Evolutionary conservation across 1,140 invertebrate species (phyloP).

Genomic region (Caenorhabditis inopinata): DNA sequence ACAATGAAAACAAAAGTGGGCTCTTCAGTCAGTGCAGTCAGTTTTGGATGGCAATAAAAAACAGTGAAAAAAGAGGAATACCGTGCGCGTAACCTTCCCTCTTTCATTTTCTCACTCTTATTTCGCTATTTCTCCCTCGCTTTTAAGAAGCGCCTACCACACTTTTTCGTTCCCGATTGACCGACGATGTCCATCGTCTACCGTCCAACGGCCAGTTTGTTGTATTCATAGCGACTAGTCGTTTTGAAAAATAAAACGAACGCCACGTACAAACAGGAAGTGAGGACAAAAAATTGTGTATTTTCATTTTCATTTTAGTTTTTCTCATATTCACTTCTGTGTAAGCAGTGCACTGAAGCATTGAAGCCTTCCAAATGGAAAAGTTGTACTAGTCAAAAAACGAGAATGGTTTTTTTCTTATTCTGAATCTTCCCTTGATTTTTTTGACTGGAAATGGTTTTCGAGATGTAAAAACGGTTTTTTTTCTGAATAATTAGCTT

Average conservation of each 20-base stretch:
- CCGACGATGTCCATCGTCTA: constrained; percentile 15
- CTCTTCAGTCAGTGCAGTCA: no score
- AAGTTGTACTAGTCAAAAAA: not conserved
- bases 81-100: not conserved
- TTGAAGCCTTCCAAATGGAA: no score
- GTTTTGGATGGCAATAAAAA: no score
- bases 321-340: not conserved
- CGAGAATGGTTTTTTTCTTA: not conserved
- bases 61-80: no score
- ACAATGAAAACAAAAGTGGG: no score
- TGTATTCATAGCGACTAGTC: constrained; percentile 22
- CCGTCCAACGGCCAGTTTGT: not conserved
- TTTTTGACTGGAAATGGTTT: no score
- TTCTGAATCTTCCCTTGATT: not conserved
- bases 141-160: not conserved
- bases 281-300: not conserved
- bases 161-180: constrained; percentile 16
- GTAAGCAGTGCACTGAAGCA: no score
- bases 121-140: not conserved
- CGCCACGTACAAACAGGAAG: not conserved
- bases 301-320: not conserved
- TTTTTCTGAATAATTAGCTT: no score
- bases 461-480: no score
- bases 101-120: not conserved
- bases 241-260: not conserved